Conservation (phyloP, 1,140 invertebrate species). For the Cydia splendana region DNA sequence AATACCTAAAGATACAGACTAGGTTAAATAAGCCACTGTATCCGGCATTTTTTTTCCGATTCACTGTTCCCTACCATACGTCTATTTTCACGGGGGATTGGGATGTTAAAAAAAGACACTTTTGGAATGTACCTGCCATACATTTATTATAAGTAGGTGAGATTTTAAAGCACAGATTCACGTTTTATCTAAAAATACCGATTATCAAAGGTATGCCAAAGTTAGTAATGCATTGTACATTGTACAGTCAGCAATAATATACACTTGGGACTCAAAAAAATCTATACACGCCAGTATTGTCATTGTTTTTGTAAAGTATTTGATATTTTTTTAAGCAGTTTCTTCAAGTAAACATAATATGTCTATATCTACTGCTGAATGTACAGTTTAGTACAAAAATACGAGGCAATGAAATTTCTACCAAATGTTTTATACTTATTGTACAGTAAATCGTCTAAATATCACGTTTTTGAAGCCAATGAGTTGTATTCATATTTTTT, state of each 20-base stretch:
- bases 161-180: conserved; percentile 9
- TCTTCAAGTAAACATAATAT: no score
- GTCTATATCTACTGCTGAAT: background rate
- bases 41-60: no score
- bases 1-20: no score
- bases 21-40: no score
- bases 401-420: background rate
- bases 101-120: background rate
- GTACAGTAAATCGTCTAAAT: no score
- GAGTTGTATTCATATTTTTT: no score
- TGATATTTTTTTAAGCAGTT: no score
- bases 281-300: background rate
- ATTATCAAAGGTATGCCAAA: conserved; percentile 6
- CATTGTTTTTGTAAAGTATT: no score
- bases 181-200: conserved; percentile 6
- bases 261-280: background rate
- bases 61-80: no score
- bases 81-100: no score
- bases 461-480: no score
- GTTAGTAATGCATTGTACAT: background rate
- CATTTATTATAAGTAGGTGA: conserved; percentile 4
- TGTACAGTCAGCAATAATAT: conserved; percentile 5
- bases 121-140: background rate
- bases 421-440: background rate
- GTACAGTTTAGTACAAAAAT: background rate